A percentile compares a stretch with the other conserved stretches of the same genome.
Evolutionary conservation across 2,888 invertebrate species (phyloP).

Genomic region (Megamerina dolium): DNA sequence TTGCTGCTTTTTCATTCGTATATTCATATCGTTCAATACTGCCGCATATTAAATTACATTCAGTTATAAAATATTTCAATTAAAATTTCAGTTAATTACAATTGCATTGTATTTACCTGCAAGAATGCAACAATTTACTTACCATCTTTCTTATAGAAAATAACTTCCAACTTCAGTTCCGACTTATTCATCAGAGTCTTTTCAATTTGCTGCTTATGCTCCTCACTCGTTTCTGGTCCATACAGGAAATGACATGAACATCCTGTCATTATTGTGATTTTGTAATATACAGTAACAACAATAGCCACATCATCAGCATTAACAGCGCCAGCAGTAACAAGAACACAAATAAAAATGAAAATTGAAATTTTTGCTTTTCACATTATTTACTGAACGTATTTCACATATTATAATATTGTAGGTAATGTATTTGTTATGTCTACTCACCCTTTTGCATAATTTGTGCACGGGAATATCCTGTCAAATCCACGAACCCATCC

Average conservation of each 20-base stretch:
- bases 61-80: too few relatives aligned
- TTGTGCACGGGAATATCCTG: slow-evolving; percentile 86
- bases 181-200: slow-evolving; percentile 81
- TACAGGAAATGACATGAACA: slow-evolving; percentile 93
- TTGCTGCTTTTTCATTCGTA: too few relatives aligned
- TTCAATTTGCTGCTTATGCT: slow-evolving; percentile 83
- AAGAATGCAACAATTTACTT: too few relatives aligned
- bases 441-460: slow-evolving; percentile 82
- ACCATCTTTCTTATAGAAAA: slow-evolving; percentile 94
- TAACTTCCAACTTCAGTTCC: slow-evolving; percentile 89
- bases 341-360: too few relatives aligned
- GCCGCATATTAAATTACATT: too few relatives aligned
- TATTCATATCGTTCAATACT: too few relatives aligned
- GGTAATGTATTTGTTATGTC: not conserved
- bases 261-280: slow-evolving; percentile 40
- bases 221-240: slow-evolving; percentile 84
- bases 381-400: too few relatives aligned
- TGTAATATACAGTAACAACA: not conserved
- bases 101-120: too few relatives aligned
- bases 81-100: too few relatives aligned
- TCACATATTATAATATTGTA: too few relatives aligned
- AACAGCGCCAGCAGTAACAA: not conserved
- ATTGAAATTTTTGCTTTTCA: too few relatives aligned
- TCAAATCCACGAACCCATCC: slow-evolving; percentile 93
- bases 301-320: not conserved